A percentile compares a stretch with the other conserved stretches of the same genome.
phyloP scores from a whole-genome alignment of 2,797 vertebrate species.

The Sternarchorhynchus goeldii region DNA sequence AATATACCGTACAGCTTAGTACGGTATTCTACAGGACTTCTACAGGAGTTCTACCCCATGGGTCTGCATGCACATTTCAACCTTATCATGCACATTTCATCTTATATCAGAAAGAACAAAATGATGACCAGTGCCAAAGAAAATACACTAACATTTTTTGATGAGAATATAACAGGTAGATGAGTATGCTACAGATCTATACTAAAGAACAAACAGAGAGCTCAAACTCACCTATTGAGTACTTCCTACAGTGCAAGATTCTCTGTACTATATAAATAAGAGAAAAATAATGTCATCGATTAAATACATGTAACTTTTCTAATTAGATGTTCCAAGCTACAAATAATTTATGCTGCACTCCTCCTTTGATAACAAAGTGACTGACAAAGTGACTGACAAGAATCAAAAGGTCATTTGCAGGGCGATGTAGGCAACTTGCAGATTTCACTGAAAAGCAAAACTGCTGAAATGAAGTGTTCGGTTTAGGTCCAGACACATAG shows the following conservation, averaged over 20 bases:
- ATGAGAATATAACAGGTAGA: background rate
- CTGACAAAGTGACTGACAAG: too few relatives aligned
- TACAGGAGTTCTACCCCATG: background rate
- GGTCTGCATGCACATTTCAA: background rate
- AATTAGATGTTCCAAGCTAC: background rate
- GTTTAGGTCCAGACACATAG: conserved; percentile 35
- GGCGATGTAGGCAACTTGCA: conserved; percentile 12
- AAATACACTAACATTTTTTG: background rate
- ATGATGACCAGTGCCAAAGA: too few relatives aligned
- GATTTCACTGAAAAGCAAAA: conserved; percentile 38
- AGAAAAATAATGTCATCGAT: background rate
- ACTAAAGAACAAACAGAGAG: background rate
- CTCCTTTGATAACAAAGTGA: conserved; percentile 33
- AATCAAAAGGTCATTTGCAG: conserved; percentile 23
- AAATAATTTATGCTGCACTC: background rate
- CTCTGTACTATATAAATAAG: background rate
- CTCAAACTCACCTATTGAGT: conserved; percentile 22
- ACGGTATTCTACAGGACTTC: background rate
- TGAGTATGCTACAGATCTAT: too few relatives aligned
- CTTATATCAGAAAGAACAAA: too few relatives aligned
- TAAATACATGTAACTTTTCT: background rate
- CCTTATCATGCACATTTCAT: too few relatives aligned
- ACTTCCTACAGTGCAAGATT: conserved; percentile 3
- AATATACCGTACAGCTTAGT: background rate
- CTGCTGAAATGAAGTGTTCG: conserved; percentile 34